Conservation (phyloP, 1,140 invertebrate genomes). For the Drosophila sp. region DNA sequence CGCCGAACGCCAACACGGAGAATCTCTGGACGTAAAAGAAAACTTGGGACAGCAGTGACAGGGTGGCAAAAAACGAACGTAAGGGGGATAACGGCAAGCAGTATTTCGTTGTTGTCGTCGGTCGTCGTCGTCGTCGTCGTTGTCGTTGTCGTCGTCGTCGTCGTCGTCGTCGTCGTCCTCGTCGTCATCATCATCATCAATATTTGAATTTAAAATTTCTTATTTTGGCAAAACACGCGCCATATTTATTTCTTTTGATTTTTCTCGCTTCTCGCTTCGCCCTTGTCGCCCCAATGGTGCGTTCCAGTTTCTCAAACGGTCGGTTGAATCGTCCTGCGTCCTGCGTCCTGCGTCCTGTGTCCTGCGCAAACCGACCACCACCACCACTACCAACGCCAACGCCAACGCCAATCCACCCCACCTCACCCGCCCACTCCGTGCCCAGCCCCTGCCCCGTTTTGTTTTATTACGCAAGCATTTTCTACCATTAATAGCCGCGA, state of each 20-base stretch:
- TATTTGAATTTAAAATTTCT: slow-evolving; percentile 80
- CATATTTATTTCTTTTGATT: slow-evolving; percentile 80
- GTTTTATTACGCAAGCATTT: slow-evolving; percentile 81
- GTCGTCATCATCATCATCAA: slow-evolving; percentile 67
- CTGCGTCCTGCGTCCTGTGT: slow-evolving; percentile 19
- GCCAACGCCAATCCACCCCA: slow-evolving; percentile 17
- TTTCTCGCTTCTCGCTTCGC: slow-evolving; percentile 62
- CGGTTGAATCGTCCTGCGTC: background rate
- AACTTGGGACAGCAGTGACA: background rate
- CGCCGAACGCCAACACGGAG: slow-evolving; percentile 39
- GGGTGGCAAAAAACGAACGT: too few species aligned
- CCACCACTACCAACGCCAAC: slow-evolving; percentile 24
- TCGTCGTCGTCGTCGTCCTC: background rate
- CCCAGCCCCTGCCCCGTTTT: slow-evolving; percentile 54
- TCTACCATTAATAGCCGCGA: slow-evolving; percentile 80
- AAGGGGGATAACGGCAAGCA: background rate
- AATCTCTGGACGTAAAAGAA: slow-evolving; percentile 10
- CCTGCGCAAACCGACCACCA: slow-evolving; percentile 34
- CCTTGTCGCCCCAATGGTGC: slow-evolving; percentile 33
- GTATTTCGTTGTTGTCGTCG: background rate
- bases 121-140: too few species aligned
- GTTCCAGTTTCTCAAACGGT: slow-evolving; percentile 49
- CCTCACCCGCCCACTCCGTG: slow-evolving; percentile 8
- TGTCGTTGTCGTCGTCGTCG: background rate
- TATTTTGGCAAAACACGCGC: slow-evolving; percentile 70